Evolutionary conservation across 2,888 invertebrate species (phyloP), one percentile per base, ranked within the genome.

Genomic region (Melanostoma scalare): DNA sequence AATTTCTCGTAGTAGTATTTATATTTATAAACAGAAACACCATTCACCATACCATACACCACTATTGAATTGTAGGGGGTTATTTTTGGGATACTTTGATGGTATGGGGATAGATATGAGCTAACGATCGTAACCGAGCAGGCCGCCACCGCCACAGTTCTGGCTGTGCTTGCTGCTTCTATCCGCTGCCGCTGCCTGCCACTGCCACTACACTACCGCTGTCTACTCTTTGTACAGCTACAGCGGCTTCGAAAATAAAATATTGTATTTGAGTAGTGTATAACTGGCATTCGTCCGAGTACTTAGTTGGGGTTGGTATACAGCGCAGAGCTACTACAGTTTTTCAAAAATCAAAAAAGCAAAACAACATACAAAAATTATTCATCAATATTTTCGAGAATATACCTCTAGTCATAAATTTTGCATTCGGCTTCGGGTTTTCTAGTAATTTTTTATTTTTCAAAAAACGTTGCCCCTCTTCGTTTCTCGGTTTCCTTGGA

Each of bases 61-160:
- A 84, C 84, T 84, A 84, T 84, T 84, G 60, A 86, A 86, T 79
- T 86, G 87, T 87, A 88, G 88, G 88, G 88, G 88, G 87, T 88
- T 88, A 88, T 88, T 88, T 88, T 88, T 88, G 88, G 88, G 88
- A 87, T 88, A 87, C 87, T 86, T 85, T 88, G 87, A 85, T 85
- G 81, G 85, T 85, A 80, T 82, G 85, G 81, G 82, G 85, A 85
- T 85, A 85, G 85, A 85, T 85, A 85, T 85, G 85, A 82, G 85
- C 85, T 82, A 85, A 85, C 85, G 85, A 85, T 85, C 85, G 85
- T 85, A 85, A 82, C 77, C 72, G 71, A 82, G 73, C 76, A 48
- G 56, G 52, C 69, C 42, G 74, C 65, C 52, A 46, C 72, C 69
- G 79, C 72, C 71, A 72, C 52, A 69, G 86, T n/a, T n/a, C 87